Percentiles rank a stretch among this genome's conserved stretches.
Conservation (phyloP, 2,797 vertebrate species). For the Gambelia wislizenii region DNA sequence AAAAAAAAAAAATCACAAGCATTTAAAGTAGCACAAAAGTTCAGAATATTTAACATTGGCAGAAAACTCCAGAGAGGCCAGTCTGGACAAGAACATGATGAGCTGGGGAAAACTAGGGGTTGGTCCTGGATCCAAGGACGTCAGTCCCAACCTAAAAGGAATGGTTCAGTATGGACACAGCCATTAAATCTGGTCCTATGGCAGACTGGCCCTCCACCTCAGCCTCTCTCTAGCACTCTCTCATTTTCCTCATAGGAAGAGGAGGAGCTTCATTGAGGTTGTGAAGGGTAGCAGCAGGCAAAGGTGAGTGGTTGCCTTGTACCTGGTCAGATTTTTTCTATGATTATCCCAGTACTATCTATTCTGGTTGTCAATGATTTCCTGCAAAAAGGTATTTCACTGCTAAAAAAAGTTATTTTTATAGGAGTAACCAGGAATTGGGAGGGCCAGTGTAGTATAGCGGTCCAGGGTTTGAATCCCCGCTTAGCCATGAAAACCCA, state of each 20-base stretch:
- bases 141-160: no score
- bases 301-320: not conserved
- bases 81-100: not conserved
- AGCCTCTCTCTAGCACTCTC: not conserved
- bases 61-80: not conserved
- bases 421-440: not conserved
- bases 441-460: no score
- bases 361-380: not conserved
- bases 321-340: not conserved
- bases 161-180: no score
- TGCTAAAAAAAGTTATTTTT: not conserved
- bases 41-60: slow-evolving; percentile 35
- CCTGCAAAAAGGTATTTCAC: not conserved
- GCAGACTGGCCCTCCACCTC: not conserved
- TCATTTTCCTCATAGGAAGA: no score
- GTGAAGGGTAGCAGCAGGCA: no score
- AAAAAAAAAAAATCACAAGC: not conserved
- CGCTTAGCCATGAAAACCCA: no score
- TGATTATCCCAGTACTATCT: no score
- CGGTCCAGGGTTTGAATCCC: no score
- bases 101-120: not conserved
- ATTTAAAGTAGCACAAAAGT: slow-evolving; percentile 43
- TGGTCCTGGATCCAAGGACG: no score
- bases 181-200: not conserved
- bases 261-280: no score